Evolutionary conservation across 2,797 vertebrate genomes (phyloP).

Genomic region (Neostethus bicornis): DNA sequence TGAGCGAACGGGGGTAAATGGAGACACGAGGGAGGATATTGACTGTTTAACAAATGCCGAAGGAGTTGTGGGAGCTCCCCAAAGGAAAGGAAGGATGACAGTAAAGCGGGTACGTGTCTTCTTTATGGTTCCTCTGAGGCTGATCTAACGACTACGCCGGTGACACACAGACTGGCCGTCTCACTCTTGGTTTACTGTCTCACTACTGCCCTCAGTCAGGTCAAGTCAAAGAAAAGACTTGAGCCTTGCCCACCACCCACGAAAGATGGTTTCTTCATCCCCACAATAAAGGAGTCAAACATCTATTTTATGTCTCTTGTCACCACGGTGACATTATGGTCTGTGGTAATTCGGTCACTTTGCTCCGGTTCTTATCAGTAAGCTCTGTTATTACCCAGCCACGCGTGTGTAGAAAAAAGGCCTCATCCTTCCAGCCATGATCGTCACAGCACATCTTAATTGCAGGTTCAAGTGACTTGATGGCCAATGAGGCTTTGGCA

Average conservation of each 20-base stretch:
- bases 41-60: slow-evolving; percentile 51
- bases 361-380: slow-evolving; percentile 58
- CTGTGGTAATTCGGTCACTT: slow-evolving; percentile 53
- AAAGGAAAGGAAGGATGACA: slow-evolving; percentile 25
- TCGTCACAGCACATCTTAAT: slow-evolving; percentile 75
- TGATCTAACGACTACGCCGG: slow-evolving; percentile 16
- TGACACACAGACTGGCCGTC: slow-evolving; percentile 52
- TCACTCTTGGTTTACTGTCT: slow-evolving; percentile 47
- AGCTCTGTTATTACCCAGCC: slow-evolving; percentile 79
- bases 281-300: slow-evolving; percentile 67
- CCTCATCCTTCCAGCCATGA: slow-evolving; percentile 59
- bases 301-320: slow-evolving; percentile 54
- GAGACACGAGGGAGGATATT: slow-evolving; percentile 71
- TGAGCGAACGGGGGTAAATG: slow-evolving; percentile 38
- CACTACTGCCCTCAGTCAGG: slow-evolving; percentile 46
- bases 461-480: slow-evolving; percentile 63
- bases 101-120: slow-evolving; percentile 59
- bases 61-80: slow-evolving; percentile 28
- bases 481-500: slow-evolving; percentile 61
- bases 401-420: slow-evolving; percentile 53
- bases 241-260: slow-evolving; percentile 33
- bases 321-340: slow-evolving; percentile 64
- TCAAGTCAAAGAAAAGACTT: slow-evolving; percentile 60
- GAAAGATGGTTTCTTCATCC: slow-evolving; percentile 42
- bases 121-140: slow-evolving; percentile 47